Base-by-base conservation (phyloP, 2,797 vertebrate species). In the Sebastes minor region DNA sequence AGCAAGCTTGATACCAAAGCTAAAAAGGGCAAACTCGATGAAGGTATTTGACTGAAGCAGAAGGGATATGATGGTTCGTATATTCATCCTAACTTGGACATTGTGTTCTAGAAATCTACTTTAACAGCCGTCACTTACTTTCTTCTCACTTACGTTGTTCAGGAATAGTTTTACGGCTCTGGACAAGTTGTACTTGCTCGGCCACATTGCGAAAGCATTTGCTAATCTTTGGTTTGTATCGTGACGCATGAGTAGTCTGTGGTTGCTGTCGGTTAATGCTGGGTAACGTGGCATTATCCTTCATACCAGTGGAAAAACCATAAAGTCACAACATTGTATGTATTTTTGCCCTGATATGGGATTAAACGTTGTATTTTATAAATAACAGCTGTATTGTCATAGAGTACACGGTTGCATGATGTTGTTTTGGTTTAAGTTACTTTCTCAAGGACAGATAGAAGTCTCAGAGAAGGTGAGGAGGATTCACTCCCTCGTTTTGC, bases 371-470 rank as follows among this genome's bases (percentile, higher is more conserved):
- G 1, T 2, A 3, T 67, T 59, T 65, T 25, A 9, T 65, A 8
- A 6, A 3, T 18, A 5, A 35, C 11, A 10, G 20, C 6, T 32
- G 25, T 33, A 10, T 22, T 35, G 13, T 27, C 9, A 6, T 3
- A 20, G n/a, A 56, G 12, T 8, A 35, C 28, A 42, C 6, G 27
- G 3, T 71, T 62, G 8, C 10, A 22, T 14, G 3, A 8, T 4
- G 13, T 22, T 35, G 27, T 70, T 23, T 23, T 10, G 64, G 33
- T 32, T 22, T 6, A 35, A 46, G 12, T 71, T 5, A 25, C 62
- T 79, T 28, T 59, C 38, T 77, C 55, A 80, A 77, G 66, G 83
- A 6, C 72, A 60, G 28, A 8, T 56, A 3, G 22, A 73, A 42
- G 27, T 13, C 5, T 2, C 22, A 11, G 25, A 23, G 33, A 30